phyloP scores from a whole-genome alignment of 2,888 invertebrate species.

The Tethea ocularis region DNA sequence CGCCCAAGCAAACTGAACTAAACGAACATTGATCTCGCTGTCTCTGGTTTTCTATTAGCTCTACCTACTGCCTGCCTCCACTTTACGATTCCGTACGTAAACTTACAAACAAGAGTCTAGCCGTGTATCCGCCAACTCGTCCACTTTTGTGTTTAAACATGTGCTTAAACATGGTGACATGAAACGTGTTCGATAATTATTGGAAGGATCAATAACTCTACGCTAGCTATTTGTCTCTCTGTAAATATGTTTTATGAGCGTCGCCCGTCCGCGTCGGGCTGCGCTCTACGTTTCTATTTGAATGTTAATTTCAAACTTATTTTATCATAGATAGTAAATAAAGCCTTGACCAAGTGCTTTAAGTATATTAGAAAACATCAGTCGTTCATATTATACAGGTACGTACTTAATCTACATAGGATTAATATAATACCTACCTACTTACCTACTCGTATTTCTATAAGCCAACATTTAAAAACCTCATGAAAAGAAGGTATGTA shows the following conservation, averaged over 20 bases:
- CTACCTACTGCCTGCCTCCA: slow-evolving; percentile 76
- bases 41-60: slow-evolving; percentile 72
- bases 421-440: too few relatives aligned
- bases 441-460: too few relatives aligned
- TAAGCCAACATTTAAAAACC: too few relatives aligned
- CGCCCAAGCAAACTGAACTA: slow-evolving; percentile 29
- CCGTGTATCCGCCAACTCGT: slow-evolving; percentile 70
- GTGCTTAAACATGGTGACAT: slow-evolving; percentile 77
- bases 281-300: slow-evolving; percentile 77
- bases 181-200: slow-evolving; percentile 84
- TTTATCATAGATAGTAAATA: slow-evolving; percentile 49
- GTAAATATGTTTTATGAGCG: slow-evolving; percentile 77
- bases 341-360: slow-evolving; percentile 33
- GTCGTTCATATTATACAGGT: too few relatives aligned
- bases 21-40: slow-evolving; percentile 56
- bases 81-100: slow-evolving; percentile 77
- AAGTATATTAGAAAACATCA: neutral
- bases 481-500: too few relatives aligned
- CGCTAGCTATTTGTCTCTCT: slow-evolving; percentile 77
- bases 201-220: slow-evolving; percentile 82
- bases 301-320: slow-evolving; percentile 74
- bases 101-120: slow-evolving; percentile 69
- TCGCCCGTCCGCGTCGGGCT: slow-evolving; percentile 47
- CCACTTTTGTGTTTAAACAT: slow-evolving; percentile 77
- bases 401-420: neutral